Conservation (phyloP, 2,113 vertebrate species). For the Bettongia penicillata region DNA sequence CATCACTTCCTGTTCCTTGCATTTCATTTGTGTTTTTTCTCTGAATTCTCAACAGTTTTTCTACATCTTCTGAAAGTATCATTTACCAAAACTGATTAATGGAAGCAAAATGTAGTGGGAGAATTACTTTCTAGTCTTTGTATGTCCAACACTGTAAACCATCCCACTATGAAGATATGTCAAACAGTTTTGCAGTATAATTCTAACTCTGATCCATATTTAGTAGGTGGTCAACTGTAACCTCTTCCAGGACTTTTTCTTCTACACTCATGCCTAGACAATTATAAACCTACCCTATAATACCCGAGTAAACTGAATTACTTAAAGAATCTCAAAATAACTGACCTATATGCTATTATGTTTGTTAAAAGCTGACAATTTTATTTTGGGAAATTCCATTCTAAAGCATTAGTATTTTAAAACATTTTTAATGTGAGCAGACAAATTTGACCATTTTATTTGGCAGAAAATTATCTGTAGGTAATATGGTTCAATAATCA, state of each 20-base stretch:
- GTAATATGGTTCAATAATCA: slow-evolving; percentile 46
- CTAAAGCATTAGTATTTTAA: slow-evolving; percentile 70
- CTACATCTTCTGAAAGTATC: not conserved
- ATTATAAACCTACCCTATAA: not conserved
- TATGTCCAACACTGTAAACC: not conserved
- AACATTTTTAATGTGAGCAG: slow-evolving; percentile 67
- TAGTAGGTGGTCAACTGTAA: not conserved
- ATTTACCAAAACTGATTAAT: not conserved
- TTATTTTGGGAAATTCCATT: slow-evolving; percentile 67
- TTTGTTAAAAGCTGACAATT: slow-evolving; percentile 51
- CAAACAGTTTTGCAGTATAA: not conserved
- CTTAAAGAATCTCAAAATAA: not conserved
- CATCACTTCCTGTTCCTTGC: not conserved
- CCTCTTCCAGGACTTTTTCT: not conserved
- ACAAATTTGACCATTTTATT: slow-evolving; percentile 14
- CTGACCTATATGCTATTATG: slow-evolving; percentile 59
- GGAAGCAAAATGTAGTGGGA: slow-evolving; percentile 35
- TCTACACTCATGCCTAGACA: not conserved
- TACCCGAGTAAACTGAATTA: not conserved
- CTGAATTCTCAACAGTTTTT: slow-evolving; percentile 19
- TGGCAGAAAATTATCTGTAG: slow-evolving; percentile 65
- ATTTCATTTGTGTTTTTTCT: slow-evolving; percentile 13
- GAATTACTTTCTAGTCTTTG: not conserved
- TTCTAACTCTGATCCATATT: not conserved
- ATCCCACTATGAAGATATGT: not conserved